Evolutionary conservation across 2,888 invertebrate genomes (phyloP), one percentile per base, ranked within the genome.

Genomic region (Crepidodera aurea): DNA sequence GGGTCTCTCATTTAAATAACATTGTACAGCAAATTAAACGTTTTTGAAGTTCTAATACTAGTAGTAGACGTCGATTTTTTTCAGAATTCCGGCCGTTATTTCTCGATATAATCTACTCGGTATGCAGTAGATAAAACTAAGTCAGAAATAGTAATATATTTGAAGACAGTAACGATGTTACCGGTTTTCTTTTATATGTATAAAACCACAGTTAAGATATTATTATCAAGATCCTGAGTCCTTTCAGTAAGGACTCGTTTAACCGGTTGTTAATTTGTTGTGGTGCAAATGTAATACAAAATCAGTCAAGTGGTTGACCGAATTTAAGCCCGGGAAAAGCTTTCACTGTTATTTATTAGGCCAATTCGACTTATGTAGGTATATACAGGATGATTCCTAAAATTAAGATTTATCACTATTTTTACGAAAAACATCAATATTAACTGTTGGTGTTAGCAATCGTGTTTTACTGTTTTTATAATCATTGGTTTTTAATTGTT

Each of bases 231-330:
- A 51, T 51, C 58, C 50, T 48, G 34, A 59, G 44, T 59, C 53
- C 56, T 65, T 64, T 54, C 51, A 60, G 34, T 56, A 60, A 62
- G 57, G 57, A 67, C 66, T 61, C 34, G 64, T 40, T 53, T 34
- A 70, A 68, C 70, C 67, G 70, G 68, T 70, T 68, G 53, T 57
- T 67, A 67, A 68, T 70, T 67, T 67, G 68, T 62, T 60, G 65
- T 61, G 68, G 65, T 62, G 51, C 54, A 65, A 62, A 64, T 55
- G 46, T 60, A 57, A 62, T 62, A 51, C 59, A 53, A 62, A 62
- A 62, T 65, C 62, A 65, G 59, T 65, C 55, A 65, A 55, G 65
- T 48, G 62, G 56, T 62, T 60, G 55, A 62, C 59, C 60, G 61
- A 55, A 56, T 60, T 59, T 54, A 48, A 48, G 16, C 27, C 2